Evolutionary conservation across 2,888 invertebrate genomes (phyloP).

Genomic region (Ochlodes sylvanus): DNA sequence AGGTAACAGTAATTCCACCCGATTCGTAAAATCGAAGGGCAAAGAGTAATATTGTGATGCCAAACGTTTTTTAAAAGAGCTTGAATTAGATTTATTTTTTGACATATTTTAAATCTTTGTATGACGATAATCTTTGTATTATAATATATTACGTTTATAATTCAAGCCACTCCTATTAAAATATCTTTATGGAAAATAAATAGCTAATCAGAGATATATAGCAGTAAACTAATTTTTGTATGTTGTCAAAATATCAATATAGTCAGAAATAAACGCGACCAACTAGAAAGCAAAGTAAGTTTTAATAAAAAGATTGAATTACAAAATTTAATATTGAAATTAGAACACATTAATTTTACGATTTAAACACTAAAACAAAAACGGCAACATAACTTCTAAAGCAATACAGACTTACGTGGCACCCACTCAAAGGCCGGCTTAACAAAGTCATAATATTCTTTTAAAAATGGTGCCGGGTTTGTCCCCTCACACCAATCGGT

Average conservation of each 20-base stretch:
- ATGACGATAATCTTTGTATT: too few relatives aligned
- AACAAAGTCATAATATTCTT: conserved; percentile 65
- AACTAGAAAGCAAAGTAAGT: conserved; percentile 10
- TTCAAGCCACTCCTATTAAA: too few relatives aligned
- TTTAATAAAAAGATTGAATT: background rate
- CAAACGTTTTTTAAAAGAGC: conserved; percentile 39
- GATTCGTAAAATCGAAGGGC: conserved; percentile 47
- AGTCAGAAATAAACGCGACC: conserved; percentile 18
- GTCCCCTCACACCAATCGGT: conserved; percentile 78
- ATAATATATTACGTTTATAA: too few relatives aligned
- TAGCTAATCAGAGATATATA: too few relatives aligned
- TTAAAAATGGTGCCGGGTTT: conserved; percentile 67
- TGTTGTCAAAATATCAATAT: background rate
- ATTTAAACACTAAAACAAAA: background rate
- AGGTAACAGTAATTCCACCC: conserved; percentile 58
- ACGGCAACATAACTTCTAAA: conserved; percentile 37
- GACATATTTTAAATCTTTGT: background rate
- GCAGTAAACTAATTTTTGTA: too few relatives aligned
- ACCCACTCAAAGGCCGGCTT: conserved; percentile 65
- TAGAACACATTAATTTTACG: background rate
- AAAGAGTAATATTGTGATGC: conserved; percentile 54
- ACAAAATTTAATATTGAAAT: conserved; percentile 3
- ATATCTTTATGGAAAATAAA: too few relatives aligned
- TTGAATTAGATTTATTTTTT: conserved; percentile 4
- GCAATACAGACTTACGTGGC: conserved; percentile 52